Evolutionary conservation across 2,797 vertebrate species (phyloP), one percentile per base, ranked within the genome.

Genomic region (Lophotriccus pileatus): DNA sequence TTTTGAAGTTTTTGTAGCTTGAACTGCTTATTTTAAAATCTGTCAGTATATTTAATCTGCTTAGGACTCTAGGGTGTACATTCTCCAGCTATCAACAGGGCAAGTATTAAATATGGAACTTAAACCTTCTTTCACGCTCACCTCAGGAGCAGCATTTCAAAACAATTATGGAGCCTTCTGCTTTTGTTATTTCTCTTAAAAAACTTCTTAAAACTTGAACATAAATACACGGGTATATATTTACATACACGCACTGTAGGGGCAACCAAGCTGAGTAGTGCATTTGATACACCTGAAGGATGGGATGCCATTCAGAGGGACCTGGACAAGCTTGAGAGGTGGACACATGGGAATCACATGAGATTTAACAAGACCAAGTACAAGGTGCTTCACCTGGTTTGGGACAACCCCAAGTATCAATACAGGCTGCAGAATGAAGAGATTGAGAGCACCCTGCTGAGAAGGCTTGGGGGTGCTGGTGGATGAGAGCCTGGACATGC

Each of bases 331-430:
- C 21, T 46, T 6, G 0, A 67, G 30, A 3, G 53, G 8, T 0
- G 2, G 3, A 7, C 0, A 11, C 28, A 50, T 4, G 15, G n/a
- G 28, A 73, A 10, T 2, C 21, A 30, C 52, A 0, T 12, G 52
- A n/a, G 16, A 0, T 28, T 50, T 50, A n/a, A n/a, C 27, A 56
- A 2, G 2, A 13, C 3, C 5, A n/a, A 9, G 52, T 44, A 17
- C n/a, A 10, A 27, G 44, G 13, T 30, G 52, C 37, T 66, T 21
- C 37, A 13, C 23, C 2, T 13, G 20, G 28, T 1, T 1, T 1
- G 1, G 27, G 19, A 1, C 44, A 67, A 4, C 1, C 30, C 24
- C 30, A 0, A 0, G 20, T 2, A 10, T 0, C 34, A 63, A 5
- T 49, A 18, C 41, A 55, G 74, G 34, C 41, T 62, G 64, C 64